Evolutionary conservation across 1,140 invertebrate species (phyloP), one percentile per base, ranked within the genome.

Genomic region (Halyomorpha halys): DNA sequence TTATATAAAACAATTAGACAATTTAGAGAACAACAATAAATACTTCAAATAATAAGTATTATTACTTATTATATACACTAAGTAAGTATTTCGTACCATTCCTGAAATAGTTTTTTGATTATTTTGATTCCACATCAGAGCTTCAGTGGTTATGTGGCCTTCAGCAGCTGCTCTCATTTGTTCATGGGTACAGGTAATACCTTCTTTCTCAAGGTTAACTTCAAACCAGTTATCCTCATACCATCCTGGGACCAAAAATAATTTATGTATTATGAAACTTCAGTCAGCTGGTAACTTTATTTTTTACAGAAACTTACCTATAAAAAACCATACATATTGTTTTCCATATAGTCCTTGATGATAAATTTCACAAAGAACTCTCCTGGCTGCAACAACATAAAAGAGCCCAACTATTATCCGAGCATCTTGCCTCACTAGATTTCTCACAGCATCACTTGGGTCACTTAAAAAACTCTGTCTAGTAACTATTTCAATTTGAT

Each of bases 151-250:
- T 16, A 99, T 77, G 75, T 99, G 97, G 0, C 95, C 95, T 75
- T 98, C 94, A 0, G 96, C 91, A 0, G 96, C 97, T 65, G 84
- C 81, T 51, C 84, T 76, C 90, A 99, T 96, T 74, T 99, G 83
- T 69, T 97, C 90, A 45, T 82, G 81, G 0, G 93, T 97, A 73
- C 97, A 99, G 65, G 93, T 86, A 27, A 98, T 87, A 18, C 86
- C 83, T 74, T 95, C 91, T 59, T 91, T 86, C 64, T 91, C 84
- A n/a, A 93, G 74, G 71, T 90, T 89, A 0, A 84, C 81, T 71
- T 92, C 89, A 74, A 94, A 99, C 97, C 97, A 99, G 72, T 98
- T 95, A 73, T 99, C 95, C 72, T 98, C 94, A 75, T 99, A 99
- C 97, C 97, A 99, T 49, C 90, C 87, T 90, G 66, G 15, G 45